These are phyloP conservation scores for Drosophila paulistorum DNA, from an alignment of 1,140 invertebrate species.

Conservation along the genomic window DNA sequence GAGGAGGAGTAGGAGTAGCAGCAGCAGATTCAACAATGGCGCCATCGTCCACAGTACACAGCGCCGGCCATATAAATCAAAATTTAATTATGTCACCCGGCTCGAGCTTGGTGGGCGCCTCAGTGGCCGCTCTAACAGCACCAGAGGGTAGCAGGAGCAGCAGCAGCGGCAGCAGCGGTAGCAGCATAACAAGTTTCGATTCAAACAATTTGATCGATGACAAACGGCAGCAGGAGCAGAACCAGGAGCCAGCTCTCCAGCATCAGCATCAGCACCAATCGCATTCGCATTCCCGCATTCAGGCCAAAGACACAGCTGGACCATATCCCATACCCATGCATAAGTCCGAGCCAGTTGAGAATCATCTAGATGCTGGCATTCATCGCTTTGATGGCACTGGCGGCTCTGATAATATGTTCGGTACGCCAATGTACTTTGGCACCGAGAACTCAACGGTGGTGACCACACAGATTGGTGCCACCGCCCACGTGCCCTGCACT, in stretches of 20 bases:
- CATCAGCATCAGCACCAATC: slow-evolving; percentile 47
- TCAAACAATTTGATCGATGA: slow-evolving; percentile 77
- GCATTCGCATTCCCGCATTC: slow-evolving; percentile 63
- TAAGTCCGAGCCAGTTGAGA: slow-evolving; percentile 58
- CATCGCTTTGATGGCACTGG: slow-evolving; percentile 43
- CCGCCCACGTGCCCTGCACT: slow-evolving; percentile 91
- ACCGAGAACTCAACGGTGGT: slow-evolving; percentile 92
- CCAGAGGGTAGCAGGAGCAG: slow-evolving; percentile 6
- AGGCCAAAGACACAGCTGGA: slow-evolving; percentile 74
- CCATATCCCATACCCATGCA: slow-evolving; percentile 69
- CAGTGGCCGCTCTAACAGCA: slow-evolving; percentile 6
- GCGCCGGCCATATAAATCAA: slow-evolving; percentile 71
- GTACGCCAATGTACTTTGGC: slow-evolving; percentile 87
- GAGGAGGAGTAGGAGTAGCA: not conserved
- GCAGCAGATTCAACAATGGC: slow-evolving; percentile 29
- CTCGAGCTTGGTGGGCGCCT: slow-evolving; percentile 49
- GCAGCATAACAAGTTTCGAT: slow-evolving; percentile 79
- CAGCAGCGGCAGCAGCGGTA: slow-evolving; percentile 39
- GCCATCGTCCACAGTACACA: slow-evolving; percentile 42
- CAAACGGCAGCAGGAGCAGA: slow-evolving; percentile 44
- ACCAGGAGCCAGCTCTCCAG: slow-evolving; percentile 8
- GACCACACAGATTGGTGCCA: slow-evolving; percentile 91
- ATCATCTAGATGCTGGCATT: slow-evolving; percentile 58
- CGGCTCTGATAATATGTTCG: slow-evolving; percentile 69
- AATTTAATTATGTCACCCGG: slow-evolving; percentile 77